These are phyloP conservation scores for Nycteola revayana DNA, from an alignment of 2,888 invertebrate species.

Conservation along the genomic window DNA sequence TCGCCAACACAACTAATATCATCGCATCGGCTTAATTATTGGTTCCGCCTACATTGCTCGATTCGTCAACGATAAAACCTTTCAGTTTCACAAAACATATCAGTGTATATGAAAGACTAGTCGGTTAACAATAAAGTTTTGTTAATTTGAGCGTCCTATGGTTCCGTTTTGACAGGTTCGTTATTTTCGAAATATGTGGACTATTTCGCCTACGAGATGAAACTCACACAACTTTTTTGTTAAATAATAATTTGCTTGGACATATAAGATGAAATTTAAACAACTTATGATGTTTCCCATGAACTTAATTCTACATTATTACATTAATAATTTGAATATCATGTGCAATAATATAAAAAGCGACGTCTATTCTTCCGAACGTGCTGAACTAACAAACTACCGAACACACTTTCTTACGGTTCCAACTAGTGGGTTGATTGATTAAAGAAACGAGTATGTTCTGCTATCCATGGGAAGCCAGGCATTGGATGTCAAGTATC, in stretches of 20 bases:
- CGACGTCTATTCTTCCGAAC: no score
- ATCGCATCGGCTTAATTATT: constrained; percentile 5
- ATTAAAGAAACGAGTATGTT: no score
- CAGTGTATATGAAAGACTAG: constrained; percentile 12
- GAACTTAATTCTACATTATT: no score
- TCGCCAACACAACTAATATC: constrained; percentile 18
- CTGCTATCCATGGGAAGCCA: no score
- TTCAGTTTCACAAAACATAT: not conserved
- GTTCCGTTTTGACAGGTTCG: constrained; percentile 67
- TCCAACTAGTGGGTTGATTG: no score
- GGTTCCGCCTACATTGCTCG: constrained; percentile 30
- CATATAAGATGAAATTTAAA: no score
- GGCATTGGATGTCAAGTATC: no score
- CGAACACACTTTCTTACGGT: no score
- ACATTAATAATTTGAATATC: no score
- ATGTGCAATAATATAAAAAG: no score
- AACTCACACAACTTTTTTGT: constrained; percentile 45
- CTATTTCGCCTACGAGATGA: constrained; percentile 45
- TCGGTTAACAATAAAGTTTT: constrained; percentile 21
- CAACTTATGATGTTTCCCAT: no score
- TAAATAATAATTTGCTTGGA: constrained; percentile 24
- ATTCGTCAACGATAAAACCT: constrained; percentile 16
- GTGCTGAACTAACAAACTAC: no score
- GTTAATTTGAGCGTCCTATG: constrained; percentile 36
- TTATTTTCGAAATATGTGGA: constrained; percentile 58